Evolutionary conservation across 2,797 vertebrate genomes (phyloP), one percentile per base, ranked within the genome.

Genomic region (Phrynocephalus forsythii): DNA sequence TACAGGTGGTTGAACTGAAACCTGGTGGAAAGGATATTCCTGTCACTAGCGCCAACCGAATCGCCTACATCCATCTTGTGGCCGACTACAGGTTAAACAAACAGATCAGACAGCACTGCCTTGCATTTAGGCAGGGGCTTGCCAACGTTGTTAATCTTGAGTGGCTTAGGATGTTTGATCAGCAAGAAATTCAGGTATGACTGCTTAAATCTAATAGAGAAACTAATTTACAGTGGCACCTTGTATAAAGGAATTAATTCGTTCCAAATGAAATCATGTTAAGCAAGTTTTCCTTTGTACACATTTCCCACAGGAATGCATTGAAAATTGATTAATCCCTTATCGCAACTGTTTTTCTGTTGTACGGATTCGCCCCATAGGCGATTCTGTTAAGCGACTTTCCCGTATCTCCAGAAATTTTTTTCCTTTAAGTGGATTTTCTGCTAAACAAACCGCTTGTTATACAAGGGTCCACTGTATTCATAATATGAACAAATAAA

Each of bases 161-260:
- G 95, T 99, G 99, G 98, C 97, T 99, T 76, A 97, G 98, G 1
- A 99, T 99, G 99, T 99, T 99, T 81, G 99, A 99, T 92, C 99
- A 99, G 95, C 99, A 99, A 95, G 99, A 99, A 94, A 98, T 99
- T 82, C 99, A 99, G 99, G 99, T 99, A 94, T 24, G 11, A 2
- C 0, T 85, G 0, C 56, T 33, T 60, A 1, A 20, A 30, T 18
- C 3, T 10, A 6, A 33, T 77, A 63, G 81, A 82, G 13, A 9
- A 87, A 79, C 79, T 38, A 13, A 52, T 38, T 30, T 16, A 71
- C 82, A 44, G 4, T 44, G 38, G 38, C 38, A 44, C 38, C 38
- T 44, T 44, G 38, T 44, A 44, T 44, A 44, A 44, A 44, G 38
- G 38, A 44, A 44, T 44, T 44, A 44, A 44, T 44, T 4, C 38